Percentiles rank a stretch among this genome's conserved stretches.
Conservation (phyloP, 2,888 invertebrate species). For the Thymelicus sylvestris region DNA sequence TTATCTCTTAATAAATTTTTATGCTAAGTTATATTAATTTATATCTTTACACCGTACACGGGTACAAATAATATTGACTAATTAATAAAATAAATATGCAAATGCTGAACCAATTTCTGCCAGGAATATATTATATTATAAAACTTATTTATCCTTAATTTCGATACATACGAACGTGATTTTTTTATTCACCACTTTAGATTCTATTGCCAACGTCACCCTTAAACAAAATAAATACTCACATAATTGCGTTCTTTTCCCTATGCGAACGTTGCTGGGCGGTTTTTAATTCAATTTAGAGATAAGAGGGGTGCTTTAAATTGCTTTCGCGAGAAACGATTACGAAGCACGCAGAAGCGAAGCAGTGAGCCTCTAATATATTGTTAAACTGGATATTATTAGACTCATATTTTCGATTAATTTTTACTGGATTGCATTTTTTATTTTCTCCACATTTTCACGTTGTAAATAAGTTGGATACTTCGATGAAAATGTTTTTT, state of each 20-base stretch:
- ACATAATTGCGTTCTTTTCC: slow-evolving; percentile 7
- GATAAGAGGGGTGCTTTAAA: slow-evolving; percentile 34
- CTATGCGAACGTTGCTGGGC: slow-evolving; percentile 1
- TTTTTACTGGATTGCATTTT: slow-evolving; percentile 21
- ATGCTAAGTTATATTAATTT: too few relatives aligned
- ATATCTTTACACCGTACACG: too few relatives aligned
- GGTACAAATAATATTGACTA: too few relatives aligned
- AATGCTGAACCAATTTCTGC: too few relatives aligned
- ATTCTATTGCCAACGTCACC: not conserved
- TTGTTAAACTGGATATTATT: slow-evolving; percentile 30
- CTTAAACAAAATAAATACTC: not conserved
- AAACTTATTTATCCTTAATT: too few relatives aligned
- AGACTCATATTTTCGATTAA: slow-evolving; percentile 22
- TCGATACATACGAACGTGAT: too few relatives aligned
- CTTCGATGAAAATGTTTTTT: not conserved
- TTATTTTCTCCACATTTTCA: not conserved
- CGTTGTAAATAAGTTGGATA: not conserved
- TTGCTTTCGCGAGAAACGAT: slow-evolving; percentile 34
- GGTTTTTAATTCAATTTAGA: slow-evolving; percentile 33
- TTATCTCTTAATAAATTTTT: too few relatives aligned
- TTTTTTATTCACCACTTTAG: too few relatives aligned
- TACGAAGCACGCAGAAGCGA: slow-evolving; percentile 29
- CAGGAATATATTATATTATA: too few relatives aligned
- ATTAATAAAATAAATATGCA: too few relatives aligned
- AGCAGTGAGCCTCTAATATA: slow-evolving; percentile 30